Conservation (phyloP, 2,797 vertebrate species). For the Typhlichthys subterraneus region DNA sequence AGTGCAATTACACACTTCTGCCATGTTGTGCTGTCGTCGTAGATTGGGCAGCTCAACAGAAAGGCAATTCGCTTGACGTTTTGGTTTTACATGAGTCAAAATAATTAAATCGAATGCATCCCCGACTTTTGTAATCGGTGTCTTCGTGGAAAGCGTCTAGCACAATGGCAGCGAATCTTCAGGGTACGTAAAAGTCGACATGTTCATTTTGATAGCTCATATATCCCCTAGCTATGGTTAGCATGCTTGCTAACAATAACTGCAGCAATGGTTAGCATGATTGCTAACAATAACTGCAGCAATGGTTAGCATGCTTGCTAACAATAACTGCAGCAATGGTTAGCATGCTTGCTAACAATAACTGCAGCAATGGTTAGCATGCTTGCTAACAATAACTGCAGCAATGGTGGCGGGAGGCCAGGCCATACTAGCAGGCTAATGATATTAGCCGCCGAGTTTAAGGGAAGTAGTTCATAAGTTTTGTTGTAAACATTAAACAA, state of each 20-base stretch:
- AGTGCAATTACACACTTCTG: constrained; percentile 33
- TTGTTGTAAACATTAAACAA: not conserved
- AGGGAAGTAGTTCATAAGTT: no score
- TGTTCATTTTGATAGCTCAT: constrained; percentile 20
- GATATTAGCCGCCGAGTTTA: no score
- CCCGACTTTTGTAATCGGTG: constrained; percentile 33
- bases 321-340: no score
- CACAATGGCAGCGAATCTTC: constrained; percentile 73
- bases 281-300: constrained; percentile 1
- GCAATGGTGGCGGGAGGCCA: constrained; percentile 21
- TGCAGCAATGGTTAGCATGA: not conserved
- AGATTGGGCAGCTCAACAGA: constrained; percentile 19
- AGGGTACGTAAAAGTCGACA: constrained; percentile 63
- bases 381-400: not conserved
- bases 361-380: constrained; percentile 1
- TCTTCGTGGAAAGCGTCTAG: constrained; percentile 48
- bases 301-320: no score
- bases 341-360: no score
- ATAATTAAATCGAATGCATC: constrained; percentile 51
- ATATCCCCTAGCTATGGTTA: constrained; percentile 5
- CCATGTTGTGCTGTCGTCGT: constrained; percentile 64
- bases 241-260: not conserved
- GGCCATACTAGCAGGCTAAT: not conserved
- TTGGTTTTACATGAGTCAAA: constrained; percentile 14
- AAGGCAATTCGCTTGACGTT: constrained; percentile 6